These are phyloP conservation scores for Nymphalis io DNA, from an alignment of 1,140 invertebrate species.

Conservation along the genomic window DNA sequence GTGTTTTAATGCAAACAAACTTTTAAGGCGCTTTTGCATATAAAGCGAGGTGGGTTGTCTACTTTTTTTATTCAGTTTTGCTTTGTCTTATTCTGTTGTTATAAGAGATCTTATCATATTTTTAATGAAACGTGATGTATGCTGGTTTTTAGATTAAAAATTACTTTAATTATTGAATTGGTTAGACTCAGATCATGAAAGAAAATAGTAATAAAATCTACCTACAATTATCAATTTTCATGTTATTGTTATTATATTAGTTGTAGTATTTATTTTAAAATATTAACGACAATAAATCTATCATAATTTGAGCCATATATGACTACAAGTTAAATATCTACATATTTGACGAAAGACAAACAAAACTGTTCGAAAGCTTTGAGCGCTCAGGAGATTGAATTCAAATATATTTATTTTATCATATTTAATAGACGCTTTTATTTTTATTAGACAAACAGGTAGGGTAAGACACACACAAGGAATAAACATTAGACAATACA, in stretches of 20 bases:
- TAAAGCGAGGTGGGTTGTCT: constrained; percentile 80
- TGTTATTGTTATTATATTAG: not conserved
- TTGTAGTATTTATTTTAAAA: no score
- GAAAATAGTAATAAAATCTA: constrained; percentile 29
- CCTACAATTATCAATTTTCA: not conserved
- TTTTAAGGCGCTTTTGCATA: constrained; percentile 81
- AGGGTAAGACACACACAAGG: constrained; percentile 87
- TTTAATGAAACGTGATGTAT: constrained; percentile 29
- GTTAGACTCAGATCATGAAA: constrained; percentile 65
- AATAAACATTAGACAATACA: constrained; percentile 88
- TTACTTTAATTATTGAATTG: constrained; percentile 34
- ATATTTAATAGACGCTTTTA: constrained; percentile 65
- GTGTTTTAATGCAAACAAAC: constrained; percentile 81
- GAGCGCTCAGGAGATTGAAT: constrained; percentile 59
- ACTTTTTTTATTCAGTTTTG: constrained; percentile 79
- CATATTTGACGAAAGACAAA: constrained; percentile 69
- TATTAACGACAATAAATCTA: constrained; percentile 37
- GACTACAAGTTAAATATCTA: constrained; percentile 48
- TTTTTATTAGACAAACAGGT: constrained; percentile 79
- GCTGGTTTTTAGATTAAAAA: not conserved
- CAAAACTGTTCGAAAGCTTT: constrained; percentile 77
- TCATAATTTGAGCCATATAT: constrained; percentile 66
- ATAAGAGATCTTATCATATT: constrained; percentile 54
- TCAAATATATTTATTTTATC: constrained; percentile 50
- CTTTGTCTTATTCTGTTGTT: constrained; percentile 73